Percentiles rank a stretch among this genome's conserved stretches.
These are phyloP conservation scores for Asteroscopus sphinx DNA, from an alignment of 2,888 invertebrate genomes.

Conservation along the genomic window DNA sequence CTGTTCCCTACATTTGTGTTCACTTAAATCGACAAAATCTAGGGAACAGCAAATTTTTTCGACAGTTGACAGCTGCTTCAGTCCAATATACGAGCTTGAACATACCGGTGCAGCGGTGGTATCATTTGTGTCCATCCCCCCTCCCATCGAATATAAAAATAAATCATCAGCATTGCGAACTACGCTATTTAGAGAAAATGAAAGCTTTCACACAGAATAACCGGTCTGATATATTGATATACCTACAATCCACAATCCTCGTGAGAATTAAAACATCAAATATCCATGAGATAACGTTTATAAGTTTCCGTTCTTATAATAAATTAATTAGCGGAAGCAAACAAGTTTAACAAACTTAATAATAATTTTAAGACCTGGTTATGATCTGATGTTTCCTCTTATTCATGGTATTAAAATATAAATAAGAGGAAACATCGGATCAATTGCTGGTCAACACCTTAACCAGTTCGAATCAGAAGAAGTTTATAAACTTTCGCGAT, in stretches of 20 bases:
- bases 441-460: background rate
- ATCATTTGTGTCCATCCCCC: too few relatives aligned
- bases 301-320: constrained; percentile 25
- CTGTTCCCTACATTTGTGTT: too few relatives aligned
- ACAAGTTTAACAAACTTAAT: constrained; percentile 35
- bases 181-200: too few relatives aligned
- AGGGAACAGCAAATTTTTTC: too few relatives aligned
- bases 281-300: constrained; percentile 4
- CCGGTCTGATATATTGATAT: constrained; percentile 7
- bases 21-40: too few relatives aligned
- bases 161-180: too few relatives aligned
- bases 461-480: background rate
- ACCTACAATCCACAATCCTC: constrained; percentile 1
- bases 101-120: too few relatives aligned
- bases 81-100: too few relatives aligned
- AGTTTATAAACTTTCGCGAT: too few relatives aligned
- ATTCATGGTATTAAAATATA: background rate
- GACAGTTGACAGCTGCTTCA: too few relatives aligned
- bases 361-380: constrained; percentile 35
- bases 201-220: constrained; percentile 22
- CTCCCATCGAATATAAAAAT: too few relatives aligned
- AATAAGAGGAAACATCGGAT: background rate
- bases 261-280: constrained; percentile 17
- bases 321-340: constrained; percentile 34
- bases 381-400: too few relatives aligned